Evolutionary conservation across 2,113 vertebrate species (phyloP), one percentile per base, ranked within the genome.

Genomic region (Benitochromis conjunctus): DNA sequence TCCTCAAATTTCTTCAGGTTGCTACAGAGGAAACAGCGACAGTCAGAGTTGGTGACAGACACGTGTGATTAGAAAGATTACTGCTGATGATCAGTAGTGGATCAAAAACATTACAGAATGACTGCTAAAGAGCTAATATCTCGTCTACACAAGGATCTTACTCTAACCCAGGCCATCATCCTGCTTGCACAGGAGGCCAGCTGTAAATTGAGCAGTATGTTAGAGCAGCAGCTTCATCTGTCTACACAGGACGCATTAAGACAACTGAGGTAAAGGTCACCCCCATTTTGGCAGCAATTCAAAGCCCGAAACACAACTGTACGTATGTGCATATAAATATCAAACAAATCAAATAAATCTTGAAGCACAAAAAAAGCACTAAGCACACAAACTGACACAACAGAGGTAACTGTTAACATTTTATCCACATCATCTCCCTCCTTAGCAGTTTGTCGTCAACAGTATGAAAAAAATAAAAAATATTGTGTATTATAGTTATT

Each of bases 1-100:
- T 98, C 98, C 90, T 98, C 94, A 1, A 92, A 96, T 89, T 98
- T 99, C 87, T 98, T 98, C 89, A 99, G 93, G 94, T 99, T 99
- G 87, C 99, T 99, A 92, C 48, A 13, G 19, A 80, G 8, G 6
- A 10, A 51, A 85, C 38, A 74, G 3, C 18, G 41, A 74, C 31
- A n/a, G 46, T 76, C 34, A 53, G 26, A n/a, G 46, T 51, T 76
- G 16, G 43, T 74, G 46, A 76, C 26, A 34, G 3, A n/a, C 16
- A 29, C 10, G 7, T 53, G 69, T 31, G 19, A 51, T 74, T 51
- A 74, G 26, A 76, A 66, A 38, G 6, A 31, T 31, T 74, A 74
- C 43, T 76, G 43, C 43, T 51, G 69, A 51, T 51, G 26, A 76
- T 31, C 24, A 76, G 69, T n/a, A 31, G 16, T 26, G 14, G 46